Evolutionary conservation across 2,888 invertebrate species (phyloP), one percentile per base, ranked within the genome.

Genomic region (Myopa tessellatipennis): DNA sequence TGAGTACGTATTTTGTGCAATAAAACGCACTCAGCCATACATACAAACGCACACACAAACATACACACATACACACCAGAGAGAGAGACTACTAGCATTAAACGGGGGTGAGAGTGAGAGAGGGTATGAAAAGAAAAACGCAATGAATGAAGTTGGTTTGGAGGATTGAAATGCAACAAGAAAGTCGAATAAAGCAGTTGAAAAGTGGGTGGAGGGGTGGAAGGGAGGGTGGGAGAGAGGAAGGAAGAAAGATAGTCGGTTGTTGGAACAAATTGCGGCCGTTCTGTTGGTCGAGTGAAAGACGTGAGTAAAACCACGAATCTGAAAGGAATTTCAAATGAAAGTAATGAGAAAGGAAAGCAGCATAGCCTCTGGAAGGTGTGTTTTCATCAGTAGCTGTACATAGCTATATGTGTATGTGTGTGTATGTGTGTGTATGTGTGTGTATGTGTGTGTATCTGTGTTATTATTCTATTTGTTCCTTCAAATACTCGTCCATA

Each of bases 251-350:
- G 34, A 34, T 18, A 61, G 8, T 34, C 14, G 61, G 26, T 61
- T 61, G 61, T 61, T 10, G 34, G 61, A n/a, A 34, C 18, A 26
- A 61, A 61, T 61, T 61, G 34, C 61, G 18, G 61, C 18, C 58
- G 58, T 58, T 58, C 58, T 58, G 18, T n/a, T 58, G 58, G 16
- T 58, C 58, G 58, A 58, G 58, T 58, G 18, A 61, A 61, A 61
- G 61, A 61, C 14, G 12, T 58, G 58, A 16, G 3, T 58, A 58
- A 58, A 58, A 58, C 12, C 12, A 1, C 16, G 18, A 58, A 58
- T n/a, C 58, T 10, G 58, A 26, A 61, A 61, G 61, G 18, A 26
- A 7, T 61, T 61, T 7, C 34, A n/a, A 61, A 61, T 61, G 61
- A 61, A 61, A 61, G 61, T 61, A 61, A 61, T 3, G 58, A 58